Conservation (phyloP, 2,113 vertebrate species). For the Hylia prasina region DNA sequence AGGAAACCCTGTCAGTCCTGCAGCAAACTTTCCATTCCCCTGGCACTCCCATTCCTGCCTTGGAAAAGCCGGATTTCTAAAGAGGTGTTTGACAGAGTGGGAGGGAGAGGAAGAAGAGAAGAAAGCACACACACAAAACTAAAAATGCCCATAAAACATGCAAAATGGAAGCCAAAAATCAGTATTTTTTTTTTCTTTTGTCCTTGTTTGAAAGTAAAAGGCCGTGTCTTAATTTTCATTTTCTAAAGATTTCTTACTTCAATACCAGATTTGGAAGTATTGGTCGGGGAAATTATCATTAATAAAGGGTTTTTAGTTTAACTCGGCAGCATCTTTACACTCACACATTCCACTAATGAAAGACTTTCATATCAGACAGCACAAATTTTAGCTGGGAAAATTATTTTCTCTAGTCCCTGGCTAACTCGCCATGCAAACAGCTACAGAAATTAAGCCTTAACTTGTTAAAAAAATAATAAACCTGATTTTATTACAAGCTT, state of each 20-base stretch:
- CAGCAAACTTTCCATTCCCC: constrained; percentile 48
- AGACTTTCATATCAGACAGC: neutral
- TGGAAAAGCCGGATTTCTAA: constrained; percentile 42
- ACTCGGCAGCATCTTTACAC: neutral
- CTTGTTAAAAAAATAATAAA: constrained; percentile 46
- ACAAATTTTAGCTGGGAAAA: neutral
- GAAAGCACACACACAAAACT: neutral
- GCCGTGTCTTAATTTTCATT: neutral
- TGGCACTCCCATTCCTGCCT: constrained; percentile 44
- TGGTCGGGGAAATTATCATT: constrained; percentile 26
- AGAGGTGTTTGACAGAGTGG: neutral
- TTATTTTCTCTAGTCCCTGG: neutral
- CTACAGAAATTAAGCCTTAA: constrained; percentile 44
- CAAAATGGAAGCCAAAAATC: constrained; percentile 32
- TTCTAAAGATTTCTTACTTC: neutral
- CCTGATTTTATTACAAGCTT: constrained; percentile 20
- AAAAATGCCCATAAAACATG: neutral
- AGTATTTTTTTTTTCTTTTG: neutral
- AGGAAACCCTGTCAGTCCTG: constrained; percentile 37
- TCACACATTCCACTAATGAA: neutral
- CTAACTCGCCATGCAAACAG: neutral
- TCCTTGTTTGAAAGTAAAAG: neutral
- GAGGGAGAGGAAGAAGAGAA: neutral
- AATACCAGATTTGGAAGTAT: neutral
- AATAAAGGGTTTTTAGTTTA: neutral